Evolutionary conservation across 2,797 vertebrate genomes (phyloP).

Genomic region (Sebastes hubbsi): DNA sequence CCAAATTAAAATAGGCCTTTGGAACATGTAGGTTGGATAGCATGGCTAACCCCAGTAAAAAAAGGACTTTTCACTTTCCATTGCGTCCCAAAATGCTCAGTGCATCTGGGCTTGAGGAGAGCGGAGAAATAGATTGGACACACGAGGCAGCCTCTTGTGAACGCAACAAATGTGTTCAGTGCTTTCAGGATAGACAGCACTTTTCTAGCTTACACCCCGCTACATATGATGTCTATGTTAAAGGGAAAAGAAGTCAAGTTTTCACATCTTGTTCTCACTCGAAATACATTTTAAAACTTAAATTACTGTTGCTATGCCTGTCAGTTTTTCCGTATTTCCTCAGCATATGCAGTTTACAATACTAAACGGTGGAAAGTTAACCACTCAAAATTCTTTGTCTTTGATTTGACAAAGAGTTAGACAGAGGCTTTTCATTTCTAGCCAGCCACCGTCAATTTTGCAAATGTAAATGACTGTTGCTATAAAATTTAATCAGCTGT

Average conservation of each 20-base stretch:
- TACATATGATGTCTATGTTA: constrained; percentile 5
- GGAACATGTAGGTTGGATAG: constrained; percentile 52
- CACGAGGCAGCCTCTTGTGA: constrained; percentile 29
- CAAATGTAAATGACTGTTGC: neutral
- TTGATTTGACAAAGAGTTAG: neutral
- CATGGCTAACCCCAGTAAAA: constrained; percentile 42
- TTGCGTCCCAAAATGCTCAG: constrained; percentile 25
- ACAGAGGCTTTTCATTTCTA: neutral
- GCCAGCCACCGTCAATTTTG: neutral
- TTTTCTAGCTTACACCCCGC: neutral
- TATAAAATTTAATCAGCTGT: neutral
- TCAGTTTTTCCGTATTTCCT: neutral
- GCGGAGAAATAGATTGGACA: constrained; percentile 48
- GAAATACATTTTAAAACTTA: neutral
- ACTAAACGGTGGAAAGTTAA: neutral
- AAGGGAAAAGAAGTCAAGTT: neutral
- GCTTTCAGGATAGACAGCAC: constrained; percentile 2
- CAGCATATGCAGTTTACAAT: neutral
- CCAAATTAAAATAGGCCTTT: constrained; percentile 71
- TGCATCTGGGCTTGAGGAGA: constrained; percentile 15
- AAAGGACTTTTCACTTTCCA: constrained; percentile 48
- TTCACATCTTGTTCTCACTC: neutral
- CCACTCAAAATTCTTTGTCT: neutral
- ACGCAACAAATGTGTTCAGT: constrained; percentile 23
- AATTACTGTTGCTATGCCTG: neutral